Evolutionary conservation across 2,113 vertebrate species (phyloP), one percentile per base, ranked within the genome.

Genomic region (Poeciliopsis occidentalis): DNA sequence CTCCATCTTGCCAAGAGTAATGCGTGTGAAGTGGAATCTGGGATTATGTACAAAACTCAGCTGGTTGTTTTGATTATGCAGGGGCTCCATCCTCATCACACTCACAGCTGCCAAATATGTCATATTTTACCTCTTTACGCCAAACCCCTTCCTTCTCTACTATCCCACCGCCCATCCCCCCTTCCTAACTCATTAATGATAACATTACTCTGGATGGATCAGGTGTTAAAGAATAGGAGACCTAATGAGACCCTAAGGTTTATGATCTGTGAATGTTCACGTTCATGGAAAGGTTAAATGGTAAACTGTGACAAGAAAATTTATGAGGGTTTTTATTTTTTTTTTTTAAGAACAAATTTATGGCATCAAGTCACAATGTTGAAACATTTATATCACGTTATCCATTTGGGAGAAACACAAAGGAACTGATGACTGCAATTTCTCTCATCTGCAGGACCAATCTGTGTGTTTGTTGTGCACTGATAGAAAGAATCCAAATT

Each of bases 21-120:
- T 78, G 78, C 79, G 73, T 77, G 79, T 34, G 70, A 75, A 61
- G 54, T 67, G 89, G 82, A 90, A 88, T 91, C 60, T 80, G 83
- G 81, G 83, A 73, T 83, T 81, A 70, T 27, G 76, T 84, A 86
- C 84, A 82, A 68, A 83, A 76, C 76, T 86, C 89, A 86, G 80
- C 84, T 84, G 90, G 84, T 80, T 92, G 92, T 91, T 93, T 92
- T 93, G 85, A 86, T 82, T 77, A 85, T 79, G 79, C 79, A 75
- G 75, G 67, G 78, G 69, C 47, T 81, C 83, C 83, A 83, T 80
- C 73, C 78, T 85, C 44, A 15, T 79, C 83, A 81, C 85, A 85
- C 80, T 41, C 39, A 32, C 90, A 93, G 93, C 92, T 94, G 92
- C 83, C 82, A 90, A 79, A 80, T 80, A 87, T 83, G 82, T 92